phyloP scores from a whole-genome alignment of 2,113 vertebrate species.

The Nettapus auritus region DNA sequence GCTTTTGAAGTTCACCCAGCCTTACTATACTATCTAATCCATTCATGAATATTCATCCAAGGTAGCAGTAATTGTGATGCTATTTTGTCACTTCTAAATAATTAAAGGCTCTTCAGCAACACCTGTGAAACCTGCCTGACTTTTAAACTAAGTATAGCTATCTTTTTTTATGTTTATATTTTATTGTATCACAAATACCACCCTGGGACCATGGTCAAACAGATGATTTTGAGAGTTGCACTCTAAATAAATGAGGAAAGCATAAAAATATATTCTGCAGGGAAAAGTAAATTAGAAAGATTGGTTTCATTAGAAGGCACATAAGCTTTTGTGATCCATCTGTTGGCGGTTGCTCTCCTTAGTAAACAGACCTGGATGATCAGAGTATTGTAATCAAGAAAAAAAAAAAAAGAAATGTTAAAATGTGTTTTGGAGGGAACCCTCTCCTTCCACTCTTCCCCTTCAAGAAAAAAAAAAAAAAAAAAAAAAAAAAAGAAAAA shows the following conservation, averaged over 20 bases:
- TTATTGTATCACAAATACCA: constrained; percentile 58
- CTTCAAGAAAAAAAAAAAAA: not conserved
- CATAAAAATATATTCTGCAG: constrained; percentile 48
- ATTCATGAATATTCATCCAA: constrained; percentile 61
- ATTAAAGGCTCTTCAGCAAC: constrained; percentile 36
- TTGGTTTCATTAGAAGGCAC: constrained; percentile 62
- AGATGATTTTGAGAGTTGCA: constrained; percentile 63
- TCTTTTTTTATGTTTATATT: constrained; percentile 56
- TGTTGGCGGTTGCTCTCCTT: constrained; percentile 57
- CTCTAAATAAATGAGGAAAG: constrained; percentile 45
- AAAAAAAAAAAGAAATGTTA: constrained; percentile 36
- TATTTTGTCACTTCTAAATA: constrained; percentile 45
- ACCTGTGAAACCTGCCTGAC: constrained; percentile 49
- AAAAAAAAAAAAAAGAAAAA: not conserved
- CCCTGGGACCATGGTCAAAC: constrained; percentile 52
- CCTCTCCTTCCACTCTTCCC: too few relatives aligned
- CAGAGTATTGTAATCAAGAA: constrained; percentile 26
- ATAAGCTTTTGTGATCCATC: constrained; percentile 66
- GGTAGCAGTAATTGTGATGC: not conserved
- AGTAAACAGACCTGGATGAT: constrained; percentile 50
- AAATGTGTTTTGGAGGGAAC: not conserved
- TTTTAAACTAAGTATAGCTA: constrained; percentile 45
- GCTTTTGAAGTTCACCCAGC: not conserved
- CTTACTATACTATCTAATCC: not conserved
- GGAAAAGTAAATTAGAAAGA: constrained; percentile 72